Base-by-base conservation (phyloP, 2,888 invertebrate species). In the Halictus ligatus region DNA sequence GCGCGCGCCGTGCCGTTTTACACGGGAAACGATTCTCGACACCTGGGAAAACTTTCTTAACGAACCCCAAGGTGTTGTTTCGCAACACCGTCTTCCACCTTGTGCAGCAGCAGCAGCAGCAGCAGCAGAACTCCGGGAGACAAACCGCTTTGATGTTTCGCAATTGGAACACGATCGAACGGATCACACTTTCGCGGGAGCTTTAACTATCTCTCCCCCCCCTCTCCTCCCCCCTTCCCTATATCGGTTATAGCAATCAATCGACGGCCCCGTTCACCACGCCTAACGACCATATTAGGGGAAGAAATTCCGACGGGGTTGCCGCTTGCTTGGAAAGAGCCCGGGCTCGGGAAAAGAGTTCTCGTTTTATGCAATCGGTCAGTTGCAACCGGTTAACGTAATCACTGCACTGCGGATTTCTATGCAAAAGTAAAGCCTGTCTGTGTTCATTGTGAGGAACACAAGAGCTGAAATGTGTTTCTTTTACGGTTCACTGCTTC, bases 231-330 rank as follows among this genome's bases (percentile, higher is more conserved):
- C 10, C 86, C 58, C 75, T n/a, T 75, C 73, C 35, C 35, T 35
- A 35, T 67, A n/a, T 78, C 12, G 12, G 35, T 46, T 48, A 79
- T 75, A 87, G 77, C 87, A 21, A 67, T 77, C 76, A 25, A 60
- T 78, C 80, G 29, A 12, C 54, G 54, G 54, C 54, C 75, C 72
- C 60, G 73, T 81, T 80, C 64, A 69, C 80, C 80, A 78, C 88
- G 84, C 85, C 87, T 84, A 48, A 81, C 50, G 77, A 83, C 94
- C 94, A 90, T 94, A 94, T 94, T 94, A 92, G 94, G 94, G 84
- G 88, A 90, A 91, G 86, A 92, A 93, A 92, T 92, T 91, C 91
- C 88, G 73, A 80, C 58, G 40, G 75, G 75, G 58, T 69, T 12
- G 46, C 83, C 87, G 85, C 87, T 91, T 2, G 64, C 13, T 13